phyloP scores from a whole-genome alignment of 2,113 vertebrate genomes.

The Caracal caracal region DNA sequence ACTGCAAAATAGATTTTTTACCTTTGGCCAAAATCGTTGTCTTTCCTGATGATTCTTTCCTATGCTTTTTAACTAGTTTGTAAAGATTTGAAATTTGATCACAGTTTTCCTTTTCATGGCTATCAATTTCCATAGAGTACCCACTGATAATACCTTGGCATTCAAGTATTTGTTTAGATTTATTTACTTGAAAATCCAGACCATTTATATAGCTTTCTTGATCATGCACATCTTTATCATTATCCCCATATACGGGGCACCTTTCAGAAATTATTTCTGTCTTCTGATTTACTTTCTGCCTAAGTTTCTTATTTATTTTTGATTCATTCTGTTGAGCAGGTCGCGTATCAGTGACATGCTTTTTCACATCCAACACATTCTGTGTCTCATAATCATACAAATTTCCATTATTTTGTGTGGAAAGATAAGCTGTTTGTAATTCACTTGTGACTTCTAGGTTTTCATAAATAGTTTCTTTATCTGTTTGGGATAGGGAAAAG shows the following conservation, averaged over 20 bases:
- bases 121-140: slow-evolving; percentile 24
- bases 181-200: slow-evolving; percentile 36
- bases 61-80: slow-evolving; percentile 35
- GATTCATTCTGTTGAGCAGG: slow-evolving; percentile 54
- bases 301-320: slow-evolving; percentile 51
- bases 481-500: slow-evolving; percentile 51
- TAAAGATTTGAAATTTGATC: slow-evolving; percentile 20
- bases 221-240: slow-evolving; percentile 11
- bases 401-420: slow-evolving; percentile 51
- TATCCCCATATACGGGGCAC: slow-evolving; percentile 18
- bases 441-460: slow-evolving; percentile 17
- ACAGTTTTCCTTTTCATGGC: slow-evolving; percentile 53
- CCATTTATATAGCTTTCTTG: slow-evolving; percentile 45
- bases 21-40: slow-evolving; percentile 71
- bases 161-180: slow-evolving; percentile 65
- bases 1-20: slow-evolving; percentile 41
- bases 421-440: slow-evolving; percentile 53
- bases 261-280: slow-evolving; percentile 68
- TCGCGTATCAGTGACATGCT: not conserved
- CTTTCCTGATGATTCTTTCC: slow-evolving; percentile 36
- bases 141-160: not conserved
- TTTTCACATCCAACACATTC: slow-evolving; percentile 49
- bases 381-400: slow-evolving; percentile 47
- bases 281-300: slow-evolving; percentile 61
- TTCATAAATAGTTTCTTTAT: slow-evolving; percentile 64